Evolutionary conservation across 1,140 invertebrate genomes (phyloP), one percentile per base, ranked within the genome.

Genomic region (Nebria ingens): DNA sequence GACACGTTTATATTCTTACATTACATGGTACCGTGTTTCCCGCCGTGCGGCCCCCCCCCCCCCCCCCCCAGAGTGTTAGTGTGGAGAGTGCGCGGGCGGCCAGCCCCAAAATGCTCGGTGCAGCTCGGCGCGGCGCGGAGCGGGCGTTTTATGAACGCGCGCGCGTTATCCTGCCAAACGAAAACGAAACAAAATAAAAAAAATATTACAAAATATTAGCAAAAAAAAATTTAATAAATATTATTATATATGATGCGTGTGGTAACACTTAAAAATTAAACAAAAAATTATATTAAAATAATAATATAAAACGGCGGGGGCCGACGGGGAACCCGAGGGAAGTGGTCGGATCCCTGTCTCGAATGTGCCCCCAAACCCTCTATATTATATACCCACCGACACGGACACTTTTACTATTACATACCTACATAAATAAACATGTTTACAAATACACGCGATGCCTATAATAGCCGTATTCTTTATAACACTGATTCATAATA

Each of bases 41-140:
- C 15, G 40, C 40, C 40, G 40, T 45, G 40, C 40, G 40, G 15
- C 40, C 9, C 40, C n/a, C n/a, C n/a, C n/a, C n/a, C n/a, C n/a
- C n/a, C n/a, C n/a, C n/a, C n/a, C n/a, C 40, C 40, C 40, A 45
- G 40, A 45, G 40, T 45, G 40, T 45, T 17, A 45, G 40, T 45
- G 40, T 11, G 6, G 40, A 45, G 25, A 34, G 25, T 45, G 40
- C 15, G 9, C 17, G 40, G 40, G 6, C 6, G 15, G 40, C 40
- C 40, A 4, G 17, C 9, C 3, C 40, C 6, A 45, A 9, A 17
- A 9, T 45, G 40, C 6, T 17, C 55, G 49, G 49, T 29, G 54
- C 55, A 17, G 55, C 55, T 25, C 51, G 42, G 53, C 19, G 57
- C 57, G 50, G 57, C 53, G 20, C 51, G 51, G 54, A 56, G 52